Evolutionary conservation across 2,797 vertebrate genomes (phyloP).

Genomic region (Nannoperca australis): DNA sequence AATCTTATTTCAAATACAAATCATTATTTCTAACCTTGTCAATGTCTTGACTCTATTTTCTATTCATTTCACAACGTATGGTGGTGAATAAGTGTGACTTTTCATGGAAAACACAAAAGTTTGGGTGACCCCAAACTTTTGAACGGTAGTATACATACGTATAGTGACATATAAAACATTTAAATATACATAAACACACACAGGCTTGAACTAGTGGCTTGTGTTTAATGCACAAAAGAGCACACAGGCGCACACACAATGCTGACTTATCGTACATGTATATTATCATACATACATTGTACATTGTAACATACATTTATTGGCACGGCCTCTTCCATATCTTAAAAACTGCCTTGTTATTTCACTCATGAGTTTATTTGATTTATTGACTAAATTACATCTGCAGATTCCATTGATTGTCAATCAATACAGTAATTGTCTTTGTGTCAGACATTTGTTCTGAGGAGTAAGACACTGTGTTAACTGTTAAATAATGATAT

Average conservation of each 20-base stretch:
- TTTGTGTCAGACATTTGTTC: conserved; percentile 21
- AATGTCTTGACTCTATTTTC: no score
- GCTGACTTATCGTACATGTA: not conserved
- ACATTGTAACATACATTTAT: no score
- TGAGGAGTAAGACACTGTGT: conserved; percentile 18
- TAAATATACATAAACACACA: not conserved
- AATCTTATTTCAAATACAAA: no score
- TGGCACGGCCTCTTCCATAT: not conserved
- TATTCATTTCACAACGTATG: no score
- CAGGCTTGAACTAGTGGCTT: not conserved
- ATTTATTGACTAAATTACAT: conserved; percentile 12
- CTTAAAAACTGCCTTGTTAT: not conserved
- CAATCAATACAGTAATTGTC: not conserved
- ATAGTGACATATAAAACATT: conserved; percentile 2
- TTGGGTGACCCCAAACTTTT: no score
- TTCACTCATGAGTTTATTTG: not conserved
- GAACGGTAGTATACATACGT: conserved; percentile 3
- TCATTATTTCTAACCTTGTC: no score
- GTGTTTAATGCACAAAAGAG: not conserved
- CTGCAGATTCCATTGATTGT: not conserved
- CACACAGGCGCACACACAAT: conserved; percentile 31
- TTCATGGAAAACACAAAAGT: no score
- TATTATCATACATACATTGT: not conserved
- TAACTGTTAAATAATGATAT: conserved; percentile 18
- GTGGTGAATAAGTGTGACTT: no score